Percentiles rank a stretch among this genome's conserved stretches.
These are phyloP conservation scores for Aphaenogaster floridana DNA, from an alignment of 1,140 invertebrate genomes.

Conservation along the genomic window DNA sequence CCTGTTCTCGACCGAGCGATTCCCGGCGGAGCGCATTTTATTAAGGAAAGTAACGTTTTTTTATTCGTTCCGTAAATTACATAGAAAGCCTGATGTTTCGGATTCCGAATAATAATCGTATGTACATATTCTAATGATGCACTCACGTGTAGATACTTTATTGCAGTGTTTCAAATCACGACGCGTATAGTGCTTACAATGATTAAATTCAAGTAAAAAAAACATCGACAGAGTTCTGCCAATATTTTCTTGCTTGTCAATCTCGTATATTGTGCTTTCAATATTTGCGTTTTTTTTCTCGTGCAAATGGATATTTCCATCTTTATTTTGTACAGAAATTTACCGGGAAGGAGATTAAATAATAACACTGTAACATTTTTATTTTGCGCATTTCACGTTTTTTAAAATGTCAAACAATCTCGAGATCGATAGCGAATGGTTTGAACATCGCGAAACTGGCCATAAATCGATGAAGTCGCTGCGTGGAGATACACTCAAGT, in stretches of 20 bases:
- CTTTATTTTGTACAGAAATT: background rate
- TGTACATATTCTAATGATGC: background rate
- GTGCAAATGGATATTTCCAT: background rate
- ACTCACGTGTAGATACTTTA: background rate
- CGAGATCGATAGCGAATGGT: background rate
- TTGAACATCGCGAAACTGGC: background rate
- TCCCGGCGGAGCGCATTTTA: constrained; percentile 38
- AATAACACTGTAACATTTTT: background rate
- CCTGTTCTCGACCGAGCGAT: background rate
- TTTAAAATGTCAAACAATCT: background rate
- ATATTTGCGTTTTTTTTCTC: background rate
- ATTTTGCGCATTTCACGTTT: background rate
- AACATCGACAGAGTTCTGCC: background rate
- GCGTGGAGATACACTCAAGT: background rate
- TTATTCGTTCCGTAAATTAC: constrained; percentile 30
- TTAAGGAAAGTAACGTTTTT: constrained; percentile 36
- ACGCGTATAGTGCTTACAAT: background rate
- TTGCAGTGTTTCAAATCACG: background rate
- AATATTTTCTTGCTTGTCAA: constrained; percentile 1
- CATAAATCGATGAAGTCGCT: background rate
- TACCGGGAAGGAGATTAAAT: background rate
- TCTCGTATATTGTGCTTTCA: background rate
- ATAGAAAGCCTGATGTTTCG: background rate
- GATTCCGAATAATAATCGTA: constrained; percentile 19
- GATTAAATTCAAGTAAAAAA: constrained; percentile 25